These are phyloP conservation scores for Platygyra sinensis DNA, from an alignment of 64 coral and sea anemone species.

Conservation along the genomic window DNA sequence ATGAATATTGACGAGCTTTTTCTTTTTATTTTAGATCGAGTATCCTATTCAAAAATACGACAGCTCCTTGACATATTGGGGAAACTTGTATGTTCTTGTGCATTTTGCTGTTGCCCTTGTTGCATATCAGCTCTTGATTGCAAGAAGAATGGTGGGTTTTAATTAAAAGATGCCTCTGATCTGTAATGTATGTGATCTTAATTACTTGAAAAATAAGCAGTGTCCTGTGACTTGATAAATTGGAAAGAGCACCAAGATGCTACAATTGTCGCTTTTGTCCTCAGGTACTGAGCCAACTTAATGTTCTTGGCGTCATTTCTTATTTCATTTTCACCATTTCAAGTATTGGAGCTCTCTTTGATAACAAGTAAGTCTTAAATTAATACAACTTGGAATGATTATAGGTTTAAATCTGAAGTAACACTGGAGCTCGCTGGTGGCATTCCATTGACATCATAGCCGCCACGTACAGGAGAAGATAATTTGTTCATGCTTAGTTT, in stretches of 20 bases:
- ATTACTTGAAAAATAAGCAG: not conserved
- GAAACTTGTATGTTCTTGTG: slow-evolving; percentile 66
- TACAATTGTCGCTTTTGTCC: not conserved
- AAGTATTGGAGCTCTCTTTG: slow-evolving; percentile 74
- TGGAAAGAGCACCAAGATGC: no score
- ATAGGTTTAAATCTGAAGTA: no score
- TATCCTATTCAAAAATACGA: slow-evolving; percentile 74
- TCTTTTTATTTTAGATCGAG: slow-evolving; percentile 53
- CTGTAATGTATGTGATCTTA: not conserved
- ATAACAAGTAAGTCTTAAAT: slow-evolving; percentile 76
- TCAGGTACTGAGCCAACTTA: slow-evolving; percentile 61
- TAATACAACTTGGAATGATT: not conserved
- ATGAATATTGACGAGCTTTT: not conserved
- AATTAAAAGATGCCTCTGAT: not conserved
- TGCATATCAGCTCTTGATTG: slow-evolving; percentile 68
- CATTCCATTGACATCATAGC: no score
- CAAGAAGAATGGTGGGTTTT: slow-evolving; percentile 61
- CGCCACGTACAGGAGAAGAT: no score
- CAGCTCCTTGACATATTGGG: slow-evolving; percentile 35
- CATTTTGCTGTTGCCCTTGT: slow-evolving; percentile 54
- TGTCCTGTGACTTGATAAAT: not conserved
- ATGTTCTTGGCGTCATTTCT: slow-evolving; percentile 59
- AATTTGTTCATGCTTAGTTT: no score
- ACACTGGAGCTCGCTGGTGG: no score
- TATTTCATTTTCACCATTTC: slow-evolving; percentile 77